These are phyloP conservation scores for Ceratotherium simum DNA, from an alignment of 2,113 vertebrate genomes.

Conservation along the genomic window DNA sequence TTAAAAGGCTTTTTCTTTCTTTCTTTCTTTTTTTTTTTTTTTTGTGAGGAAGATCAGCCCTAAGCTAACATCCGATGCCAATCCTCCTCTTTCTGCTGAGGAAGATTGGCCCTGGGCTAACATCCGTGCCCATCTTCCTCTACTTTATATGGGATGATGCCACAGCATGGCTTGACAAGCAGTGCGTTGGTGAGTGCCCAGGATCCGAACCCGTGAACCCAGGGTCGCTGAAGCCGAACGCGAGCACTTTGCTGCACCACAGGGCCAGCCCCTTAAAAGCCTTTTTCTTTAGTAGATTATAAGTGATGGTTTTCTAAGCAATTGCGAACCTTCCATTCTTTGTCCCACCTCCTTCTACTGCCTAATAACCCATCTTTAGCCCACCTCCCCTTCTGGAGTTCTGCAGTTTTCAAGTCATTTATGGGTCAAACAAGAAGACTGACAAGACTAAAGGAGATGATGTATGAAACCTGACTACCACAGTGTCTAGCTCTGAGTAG, in stretches of 20 bases:
- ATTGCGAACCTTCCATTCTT: neutral
- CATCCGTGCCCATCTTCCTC: too few species aligned
- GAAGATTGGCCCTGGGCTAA: too few species aligned
- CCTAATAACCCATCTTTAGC: neutral
- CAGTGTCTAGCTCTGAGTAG: neutral
- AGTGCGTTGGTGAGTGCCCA: too few species aligned
- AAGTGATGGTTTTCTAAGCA: neutral
- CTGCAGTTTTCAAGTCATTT: neutral
- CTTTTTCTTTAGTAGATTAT: neutral
- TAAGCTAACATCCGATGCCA: too few species aligned
- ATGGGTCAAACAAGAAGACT: neutral
- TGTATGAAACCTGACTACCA: neutral
- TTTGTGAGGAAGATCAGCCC: too few species aligned
- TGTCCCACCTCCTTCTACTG: neutral
- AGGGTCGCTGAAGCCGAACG: too few species aligned
- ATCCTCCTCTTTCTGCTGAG: too few species aligned
- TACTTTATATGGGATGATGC: too few species aligned
- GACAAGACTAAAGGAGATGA: neutral
- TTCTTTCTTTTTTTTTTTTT: too few species aligned
- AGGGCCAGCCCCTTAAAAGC: neutral
- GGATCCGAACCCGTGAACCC: too few species aligned
- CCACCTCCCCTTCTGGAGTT: neutral
- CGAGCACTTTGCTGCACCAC: too few species aligned
- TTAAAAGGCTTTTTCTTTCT: neutral
- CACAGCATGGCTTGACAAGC: too few species aligned